Percentiles rank a stretch among this genome's conserved stretches.
Evolutionary conservation across 1,140 invertebrate genomes (phyloP).

Genomic region (Aphelenchoides fujianensis): DNA sequence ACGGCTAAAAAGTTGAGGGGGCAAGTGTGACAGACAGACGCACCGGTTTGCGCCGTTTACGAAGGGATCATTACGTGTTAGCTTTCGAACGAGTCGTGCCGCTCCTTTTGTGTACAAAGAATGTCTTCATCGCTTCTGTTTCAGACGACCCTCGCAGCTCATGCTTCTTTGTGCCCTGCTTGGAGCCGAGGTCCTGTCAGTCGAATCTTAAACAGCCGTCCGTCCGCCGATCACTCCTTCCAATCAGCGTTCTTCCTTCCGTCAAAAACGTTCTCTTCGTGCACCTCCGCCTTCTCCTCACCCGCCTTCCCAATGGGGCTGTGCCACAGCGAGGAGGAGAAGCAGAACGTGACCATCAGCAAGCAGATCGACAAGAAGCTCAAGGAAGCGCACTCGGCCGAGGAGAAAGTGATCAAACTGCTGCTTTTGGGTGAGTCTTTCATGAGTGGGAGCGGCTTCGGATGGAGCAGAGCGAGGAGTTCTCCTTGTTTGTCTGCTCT

Average conservation of each 20-base stretch:
- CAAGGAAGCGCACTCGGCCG: slow-evolving; percentile 35
- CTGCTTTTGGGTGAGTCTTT: slow-evolving; percentile 47
- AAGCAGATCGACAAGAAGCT: slow-evolving; percentile 51
- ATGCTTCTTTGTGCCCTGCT: neutral
- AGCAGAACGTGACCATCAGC: slow-evolving; percentile 36
- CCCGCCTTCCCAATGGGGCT: slow-evolving; percentile 39
- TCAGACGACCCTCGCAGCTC: neutral
- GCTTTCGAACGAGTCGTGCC: too few relatives aligned
- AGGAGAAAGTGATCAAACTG: slow-evolving; percentile 58
- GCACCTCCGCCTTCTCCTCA: neutral
- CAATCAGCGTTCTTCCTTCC: neutral
- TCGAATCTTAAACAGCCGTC: neutral
- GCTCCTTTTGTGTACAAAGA: too few relatives aligned
- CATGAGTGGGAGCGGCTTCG: slow-evolving; percentile 12
- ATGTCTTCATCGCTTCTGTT: too few relatives aligned
- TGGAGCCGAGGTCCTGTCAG: neutral
- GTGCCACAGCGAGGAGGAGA: slow-evolving; percentile 55
- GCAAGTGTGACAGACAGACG: too few relatives aligned
- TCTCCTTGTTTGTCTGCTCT: neutral
- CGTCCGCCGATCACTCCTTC: neutral
- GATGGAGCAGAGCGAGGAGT: slow-evolving; percentile 2
- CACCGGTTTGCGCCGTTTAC: too few relatives aligned
- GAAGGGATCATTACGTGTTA: too few relatives aligned
- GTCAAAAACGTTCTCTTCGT: neutral
- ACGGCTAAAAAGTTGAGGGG: too few relatives aligned